Conservation (phyloP, 2,888 invertebrate genomes). For the Teleogryllus oceanicus region DNA sequence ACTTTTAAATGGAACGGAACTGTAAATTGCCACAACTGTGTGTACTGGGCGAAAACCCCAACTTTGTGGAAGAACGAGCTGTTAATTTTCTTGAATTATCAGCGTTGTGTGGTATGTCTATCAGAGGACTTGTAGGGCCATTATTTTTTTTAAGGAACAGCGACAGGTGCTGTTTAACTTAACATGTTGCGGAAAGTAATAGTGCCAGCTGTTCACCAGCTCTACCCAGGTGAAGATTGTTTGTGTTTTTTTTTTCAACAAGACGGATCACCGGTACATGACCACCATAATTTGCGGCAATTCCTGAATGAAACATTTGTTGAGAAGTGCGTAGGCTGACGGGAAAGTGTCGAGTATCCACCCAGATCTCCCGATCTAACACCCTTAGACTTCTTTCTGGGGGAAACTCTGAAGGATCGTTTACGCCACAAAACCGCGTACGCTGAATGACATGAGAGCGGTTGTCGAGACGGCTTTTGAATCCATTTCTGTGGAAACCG, state of each 20-base stretch:
- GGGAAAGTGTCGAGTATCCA: too few relatives aligned
- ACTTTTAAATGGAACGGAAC: too few relatives aligned
- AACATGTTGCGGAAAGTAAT: neutral
- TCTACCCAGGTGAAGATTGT: neutral
- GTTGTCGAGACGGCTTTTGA: too few relatives aligned
- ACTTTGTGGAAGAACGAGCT: neutral
- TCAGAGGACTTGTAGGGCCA: neutral
- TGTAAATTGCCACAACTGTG: neutral
- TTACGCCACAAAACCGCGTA: too few relatives aligned
- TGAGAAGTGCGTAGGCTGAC: neutral
- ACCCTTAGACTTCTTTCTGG: too few relatives aligned
- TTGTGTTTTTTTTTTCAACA: neutral
- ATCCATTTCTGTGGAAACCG: too few relatives aligned
- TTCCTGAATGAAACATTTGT: neutral
- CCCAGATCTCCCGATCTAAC: too few relatives aligned
- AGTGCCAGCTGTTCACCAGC: neutral
- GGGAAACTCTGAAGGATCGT: too few relatives aligned
- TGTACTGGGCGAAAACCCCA: neutral
- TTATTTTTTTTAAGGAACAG: neutral
- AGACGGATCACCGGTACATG: neutral
- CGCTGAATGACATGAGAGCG: too few relatives aligned
- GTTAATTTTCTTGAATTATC: neutral
- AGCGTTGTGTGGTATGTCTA: neutral
- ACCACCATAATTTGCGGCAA: neutral
- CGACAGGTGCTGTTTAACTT: neutral